Conservation (phyloP, 2,888 invertebrate species). For the Oligia fasciuncula region DNA sequence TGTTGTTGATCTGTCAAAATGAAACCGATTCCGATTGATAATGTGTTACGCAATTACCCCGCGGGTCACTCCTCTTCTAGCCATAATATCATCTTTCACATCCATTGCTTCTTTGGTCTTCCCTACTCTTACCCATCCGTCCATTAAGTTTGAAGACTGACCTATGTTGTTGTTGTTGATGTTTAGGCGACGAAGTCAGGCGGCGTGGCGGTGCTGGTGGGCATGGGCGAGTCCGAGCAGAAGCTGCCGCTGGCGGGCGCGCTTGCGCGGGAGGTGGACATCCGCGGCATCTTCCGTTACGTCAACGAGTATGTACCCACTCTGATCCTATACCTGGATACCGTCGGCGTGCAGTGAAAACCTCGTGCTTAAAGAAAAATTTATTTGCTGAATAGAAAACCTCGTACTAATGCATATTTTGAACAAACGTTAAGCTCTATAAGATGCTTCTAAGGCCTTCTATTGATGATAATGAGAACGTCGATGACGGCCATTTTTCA, state of each 20-base stretch:
- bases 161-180: neutral
- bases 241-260: conserved; percentile 95
- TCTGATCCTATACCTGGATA: neutral
- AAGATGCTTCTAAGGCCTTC: neutral
- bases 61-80: neutral
- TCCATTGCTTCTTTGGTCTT: neutral
- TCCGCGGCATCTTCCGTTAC: conserved; percentile 98
- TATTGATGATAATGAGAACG: neutral
- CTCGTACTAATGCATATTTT: neutral
- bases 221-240: conserved; percentile 95
- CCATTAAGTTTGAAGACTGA: neutral
- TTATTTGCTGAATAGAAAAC: neutral
- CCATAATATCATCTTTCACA: neutral
- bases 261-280: conserved; percentile 96
- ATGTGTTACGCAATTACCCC: too few species aligned
- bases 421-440: neutral
- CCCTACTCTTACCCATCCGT: neutral
- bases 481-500: neutral
- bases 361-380: neutral
- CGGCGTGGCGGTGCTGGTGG: conserved; percentile 96
- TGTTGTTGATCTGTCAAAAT: too few species aligned
- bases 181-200: conserved; percentile 95
- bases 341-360: neutral
- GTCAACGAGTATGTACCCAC: conserved; percentile 94
- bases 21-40: too few species aligned